Conservation (phyloP, 2,797 vertebrate genomes). For the Syndactyla subalaris region DNA sequence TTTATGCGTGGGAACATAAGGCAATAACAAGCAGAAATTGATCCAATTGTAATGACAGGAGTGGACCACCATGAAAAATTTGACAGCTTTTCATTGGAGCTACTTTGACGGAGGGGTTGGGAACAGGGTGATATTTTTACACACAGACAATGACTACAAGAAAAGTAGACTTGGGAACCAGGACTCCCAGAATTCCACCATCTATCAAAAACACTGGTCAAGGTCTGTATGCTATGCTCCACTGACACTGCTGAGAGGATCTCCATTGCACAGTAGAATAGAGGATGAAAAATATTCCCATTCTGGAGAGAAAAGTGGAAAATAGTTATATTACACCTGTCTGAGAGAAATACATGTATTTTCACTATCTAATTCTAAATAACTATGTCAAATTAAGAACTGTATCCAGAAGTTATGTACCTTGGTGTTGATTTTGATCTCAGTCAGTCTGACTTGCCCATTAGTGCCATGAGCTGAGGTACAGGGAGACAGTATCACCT, state of each 20-base stretch:
- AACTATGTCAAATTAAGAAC: not conserved
- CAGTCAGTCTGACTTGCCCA: not conserved
- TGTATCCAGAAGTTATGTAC: not conserved
- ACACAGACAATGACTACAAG: not conserved
- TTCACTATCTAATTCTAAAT: not conserved
- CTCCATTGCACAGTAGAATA: not conserved
- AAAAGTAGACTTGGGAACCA: not conserved
- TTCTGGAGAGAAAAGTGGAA: not conserved
- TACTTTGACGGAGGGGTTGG: not conserved
- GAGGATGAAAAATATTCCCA: not conserved
- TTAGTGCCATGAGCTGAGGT: not conserved
- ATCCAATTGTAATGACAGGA: not conserved
- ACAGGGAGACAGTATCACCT: not conserved
- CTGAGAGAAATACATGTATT: not conserved
- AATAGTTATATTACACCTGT: not conserved
- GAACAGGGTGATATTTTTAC: not conserved
- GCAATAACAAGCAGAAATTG: conserved; percentile 6
- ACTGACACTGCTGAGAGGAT: not conserved
- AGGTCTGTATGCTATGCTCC: not conserved
- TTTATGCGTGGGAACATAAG: conserved; percentile 29
- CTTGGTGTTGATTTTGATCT: not conserved
- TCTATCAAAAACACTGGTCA: not conserved
- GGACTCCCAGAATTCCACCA: not conserved
- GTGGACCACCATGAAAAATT: not conserved
- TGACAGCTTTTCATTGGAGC: not conserved